These are phyloP conservation scores for Coregonus ussuriensis DNA, from an alignment of 2,797 vertebrate genomes.

Conservation along the genomic window DNA sequence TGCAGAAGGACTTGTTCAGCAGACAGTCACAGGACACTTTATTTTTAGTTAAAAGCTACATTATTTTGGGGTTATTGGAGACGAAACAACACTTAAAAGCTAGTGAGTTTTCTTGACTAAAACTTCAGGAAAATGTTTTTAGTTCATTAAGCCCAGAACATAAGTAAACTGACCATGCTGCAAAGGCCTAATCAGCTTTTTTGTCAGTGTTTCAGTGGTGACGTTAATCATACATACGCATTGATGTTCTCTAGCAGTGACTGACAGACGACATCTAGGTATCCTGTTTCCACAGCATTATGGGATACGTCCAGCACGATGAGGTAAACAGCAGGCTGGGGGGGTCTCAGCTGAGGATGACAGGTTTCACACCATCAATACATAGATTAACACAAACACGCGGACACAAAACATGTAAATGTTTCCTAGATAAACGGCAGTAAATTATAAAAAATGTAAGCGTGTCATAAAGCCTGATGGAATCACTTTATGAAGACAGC, in stretches of 20 bases:
- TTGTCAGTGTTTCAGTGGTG: too few relatives aligned
- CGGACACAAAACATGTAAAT: too few relatives aligned
- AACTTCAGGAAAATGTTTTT: not conserved
- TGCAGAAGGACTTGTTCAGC: too few relatives aligned
- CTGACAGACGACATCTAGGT: conserved; percentile 90
- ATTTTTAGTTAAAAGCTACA: too few relatives aligned
- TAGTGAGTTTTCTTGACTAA: not conserved
- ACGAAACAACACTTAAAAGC: too few relatives aligned
- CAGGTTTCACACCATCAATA: not conserved
- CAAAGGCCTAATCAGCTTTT: too few relatives aligned
- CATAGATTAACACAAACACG: not conserved
- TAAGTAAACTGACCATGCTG: too few relatives aligned
- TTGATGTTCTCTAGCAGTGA: conserved; percentile 92
- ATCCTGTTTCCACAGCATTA: conserved; percentile 93
- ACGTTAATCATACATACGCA: conserved; percentile 77
- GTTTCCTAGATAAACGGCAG: not conserved
- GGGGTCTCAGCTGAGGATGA: conserved; percentile 85
- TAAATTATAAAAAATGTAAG: not conserved
- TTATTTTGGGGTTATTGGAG: too few relatives aligned
- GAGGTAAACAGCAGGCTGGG: conserved; percentile 96
- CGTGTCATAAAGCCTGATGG: not conserved
- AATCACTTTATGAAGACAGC: not conserved
- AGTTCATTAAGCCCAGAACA: too few relatives aligned
- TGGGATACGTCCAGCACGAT: conserved; percentile 95
- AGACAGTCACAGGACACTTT: too few relatives aligned